phyloP scores from a whole-genome alignment of 1,140 invertebrate genomes.

The Drepana arcuata region DNA sequence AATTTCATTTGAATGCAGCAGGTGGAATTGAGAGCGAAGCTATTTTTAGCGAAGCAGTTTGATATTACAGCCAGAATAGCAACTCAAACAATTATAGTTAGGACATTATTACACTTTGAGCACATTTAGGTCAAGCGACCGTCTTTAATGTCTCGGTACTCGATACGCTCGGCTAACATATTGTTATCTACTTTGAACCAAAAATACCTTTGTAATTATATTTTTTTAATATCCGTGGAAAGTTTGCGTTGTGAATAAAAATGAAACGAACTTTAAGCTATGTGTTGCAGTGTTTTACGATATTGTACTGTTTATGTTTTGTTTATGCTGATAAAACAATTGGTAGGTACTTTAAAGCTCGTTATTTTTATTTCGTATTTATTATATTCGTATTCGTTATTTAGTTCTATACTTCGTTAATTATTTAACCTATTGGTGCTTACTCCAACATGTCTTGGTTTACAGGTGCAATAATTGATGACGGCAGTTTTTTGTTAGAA shows the following conservation, averaged over 20 bases:
- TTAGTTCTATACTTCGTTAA: constrained; percentile 1
- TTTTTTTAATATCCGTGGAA: too few relatives aligned
- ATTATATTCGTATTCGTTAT: constrained; percentile 1
- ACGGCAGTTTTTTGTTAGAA: constrained; percentile 42
- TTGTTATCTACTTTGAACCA: too few relatives aligned
- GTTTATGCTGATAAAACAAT: constrained; percentile 27
- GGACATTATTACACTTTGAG: background rate
- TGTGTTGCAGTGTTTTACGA: constrained; percentile 4
- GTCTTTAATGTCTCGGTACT: background rate
- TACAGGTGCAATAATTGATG: constrained; percentile 50
- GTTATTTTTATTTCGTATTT: background rate
- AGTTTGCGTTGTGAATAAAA: background rate
- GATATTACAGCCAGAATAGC: constrained; percentile 9
- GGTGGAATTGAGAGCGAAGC: constrained; percentile 5
- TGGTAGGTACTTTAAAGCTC: constrained; percentile 21
- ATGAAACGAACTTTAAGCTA: constrained; percentile 1
- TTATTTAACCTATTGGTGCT: too few relatives aligned
- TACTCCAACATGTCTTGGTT: too few relatives aligned
- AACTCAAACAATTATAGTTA: constrained; percentile 10
- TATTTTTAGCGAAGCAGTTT: constrained; percentile 12
- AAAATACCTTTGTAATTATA: too few relatives aligned
- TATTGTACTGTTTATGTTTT: constrained; percentile 11
- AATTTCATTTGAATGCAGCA: too few relatives aligned
- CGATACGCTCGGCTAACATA: too few relatives aligned
- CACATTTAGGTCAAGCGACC: constrained; percentile 7